These are phyloP conservation scores for Ammospiza caudacuta DNA, from an alignment of 2,113 vertebrate genomes.

Conservation along the genomic window DNA sequence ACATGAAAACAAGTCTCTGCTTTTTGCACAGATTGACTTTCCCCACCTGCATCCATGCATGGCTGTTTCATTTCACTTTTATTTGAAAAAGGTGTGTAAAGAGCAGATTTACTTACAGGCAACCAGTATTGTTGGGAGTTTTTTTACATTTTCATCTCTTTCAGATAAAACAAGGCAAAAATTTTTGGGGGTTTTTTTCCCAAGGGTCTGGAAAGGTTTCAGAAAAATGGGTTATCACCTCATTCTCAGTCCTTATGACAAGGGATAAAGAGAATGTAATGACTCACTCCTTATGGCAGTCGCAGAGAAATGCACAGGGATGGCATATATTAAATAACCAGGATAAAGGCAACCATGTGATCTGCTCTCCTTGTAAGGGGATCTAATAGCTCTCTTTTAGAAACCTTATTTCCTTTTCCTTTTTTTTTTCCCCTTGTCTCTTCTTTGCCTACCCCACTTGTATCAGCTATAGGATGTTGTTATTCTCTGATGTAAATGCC, in stretches of 20 bases:
- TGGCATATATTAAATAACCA: conserved; percentile 56
- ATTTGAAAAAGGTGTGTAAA: not conserved
- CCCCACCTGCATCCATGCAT: not conserved
- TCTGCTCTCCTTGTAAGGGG: conserved; percentile 31
- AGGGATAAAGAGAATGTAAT: conserved; percentile 56
- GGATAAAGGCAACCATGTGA: conserved; percentile 59
- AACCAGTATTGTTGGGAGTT: not conserved
- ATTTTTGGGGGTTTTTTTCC: not conserved
- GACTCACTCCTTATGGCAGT: conserved; percentile 47
- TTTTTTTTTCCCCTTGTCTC: not conserved
- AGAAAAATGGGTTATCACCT: conserved; percentile 44
- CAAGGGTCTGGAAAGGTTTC: conserved; percentile 15
- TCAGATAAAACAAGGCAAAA: not conserved
- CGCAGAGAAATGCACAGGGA: conserved; percentile 12
- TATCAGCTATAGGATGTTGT: not conserved
- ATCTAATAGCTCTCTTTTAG: conserved; percentile 34
- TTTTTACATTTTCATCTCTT: not conserved
- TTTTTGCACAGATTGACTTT: not conserved
- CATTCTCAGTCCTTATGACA: conserved; percentile 23
- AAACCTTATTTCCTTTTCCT: conserved; percentile 27
- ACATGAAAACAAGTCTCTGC: not conserved
- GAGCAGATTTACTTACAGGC: not conserved
- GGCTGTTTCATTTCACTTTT: not conserved
- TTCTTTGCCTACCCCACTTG: not conserved
- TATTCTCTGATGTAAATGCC: not conserved